Evolutionary conservation across 2,113 vertebrate species (phyloP), one percentile per base, ranked within the genome.

Genomic region (Marmota flaviventris): DNA sequence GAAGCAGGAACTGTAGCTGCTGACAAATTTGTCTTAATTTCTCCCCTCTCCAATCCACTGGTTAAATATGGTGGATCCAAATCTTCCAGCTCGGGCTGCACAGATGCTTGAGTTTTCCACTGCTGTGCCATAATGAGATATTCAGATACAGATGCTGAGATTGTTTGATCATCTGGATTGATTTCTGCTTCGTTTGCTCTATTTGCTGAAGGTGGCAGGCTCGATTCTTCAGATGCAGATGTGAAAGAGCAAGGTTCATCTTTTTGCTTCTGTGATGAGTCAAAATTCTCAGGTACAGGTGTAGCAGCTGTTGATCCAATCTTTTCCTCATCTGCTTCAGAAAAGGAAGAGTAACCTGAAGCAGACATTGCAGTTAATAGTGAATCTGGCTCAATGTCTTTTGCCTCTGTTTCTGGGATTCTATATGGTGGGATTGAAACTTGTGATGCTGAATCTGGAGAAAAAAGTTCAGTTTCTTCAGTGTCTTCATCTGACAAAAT

Each of bases 401-500:
- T 89, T 85, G 45, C 65, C 39, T 93, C 92, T 92, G 81, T 75
- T 72, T 96, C 96, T 94, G 89, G 25, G 32, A 83, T 79, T 94
- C 48, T 97, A 10, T 97, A 98, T 7, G 97, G 89, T 69, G 97
- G 85, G 81, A 94, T 56, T 81, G 97, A 92, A 96, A 97, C 81
- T 92, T 98, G 97, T 48, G 97, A 97, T 27, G 95, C 96, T 2
- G 9, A 96, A 90, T 98, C 94, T 87, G 98, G 97, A 69, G 98
- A 98, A 86, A 98, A 98, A 86, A 93, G 96, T 16, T 90, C 86
- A 67, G 8, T 9, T 45, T 97, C 96, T 83, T 98, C 97, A 37
- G 81, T 93, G 77, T 97, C 97, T 90, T 75, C 97, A 98, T 98
- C 98, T 67, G 97, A 95, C 89, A 97, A 97, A 98, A 97, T 17